Conservation (phyloP, 2,888 invertebrate genomes). For the Drosophila infuscata region DNA sequence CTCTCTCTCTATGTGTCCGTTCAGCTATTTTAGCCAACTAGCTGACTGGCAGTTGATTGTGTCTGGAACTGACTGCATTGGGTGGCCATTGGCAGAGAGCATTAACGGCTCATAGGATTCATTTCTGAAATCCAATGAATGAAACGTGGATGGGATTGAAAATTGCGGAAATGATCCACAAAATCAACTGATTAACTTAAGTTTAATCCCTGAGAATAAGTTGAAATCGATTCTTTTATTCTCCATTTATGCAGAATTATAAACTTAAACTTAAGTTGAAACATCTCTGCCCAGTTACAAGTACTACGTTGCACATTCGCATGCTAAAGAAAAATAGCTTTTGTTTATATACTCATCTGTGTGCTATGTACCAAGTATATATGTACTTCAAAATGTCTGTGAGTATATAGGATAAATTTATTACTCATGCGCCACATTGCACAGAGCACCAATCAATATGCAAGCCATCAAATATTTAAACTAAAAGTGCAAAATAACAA, state of each 20-base stretch:
- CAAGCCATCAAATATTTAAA: slow-evolving; percentile 78
- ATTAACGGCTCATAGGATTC: too few species aligned
- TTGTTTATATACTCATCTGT: slow-evolving; percentile 1
- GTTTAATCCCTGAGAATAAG: neutral
- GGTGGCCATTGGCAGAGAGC: neutral
- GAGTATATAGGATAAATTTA: slow-evolving; percentile 51
- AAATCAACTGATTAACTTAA: neutral
- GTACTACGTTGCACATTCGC: neutral
- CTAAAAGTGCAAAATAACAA: slow-evolving; percentile 79
- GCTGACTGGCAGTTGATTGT: slow-evolving; percentile 23
- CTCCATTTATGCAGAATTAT: too few species aligned
- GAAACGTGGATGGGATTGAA: neutral
- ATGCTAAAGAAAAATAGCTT: neutral
- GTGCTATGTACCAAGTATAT: neutral
- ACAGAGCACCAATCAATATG: slow-evolving; percentile 78
- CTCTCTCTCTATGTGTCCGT: neutral
- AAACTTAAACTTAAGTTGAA: neutral
- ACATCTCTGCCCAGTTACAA: neutral
- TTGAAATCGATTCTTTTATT: neutral
- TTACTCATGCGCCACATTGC: slow-evolving; percentile 78
- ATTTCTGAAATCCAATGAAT: neutral
- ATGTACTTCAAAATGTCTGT: slow-evolving; percentile 9
- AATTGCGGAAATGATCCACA: neutral
- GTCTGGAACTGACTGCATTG: neutral
- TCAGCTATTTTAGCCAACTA: neutral